These are phyloP conservation scores for Epizoanthus illoricatus DNA, from an alignment of 92 coral and sea anemone genomes.

Conservation along the genomic window DNA sequence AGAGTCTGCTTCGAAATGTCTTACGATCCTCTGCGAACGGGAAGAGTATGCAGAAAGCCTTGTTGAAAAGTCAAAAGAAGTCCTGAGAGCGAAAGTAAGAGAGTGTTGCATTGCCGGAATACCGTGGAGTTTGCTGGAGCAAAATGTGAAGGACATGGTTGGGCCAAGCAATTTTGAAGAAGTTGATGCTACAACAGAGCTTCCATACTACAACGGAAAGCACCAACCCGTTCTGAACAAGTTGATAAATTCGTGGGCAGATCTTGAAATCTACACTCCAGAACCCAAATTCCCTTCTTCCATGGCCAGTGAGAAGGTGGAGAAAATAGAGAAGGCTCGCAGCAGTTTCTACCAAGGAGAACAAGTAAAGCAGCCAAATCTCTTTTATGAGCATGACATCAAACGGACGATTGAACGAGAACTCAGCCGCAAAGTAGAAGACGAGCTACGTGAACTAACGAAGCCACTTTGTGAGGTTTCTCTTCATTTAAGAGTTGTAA, in stretches of 20 bases:
- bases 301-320: slow-evolving; percentile 1
- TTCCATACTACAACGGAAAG: slow-evolving; percentile 55
- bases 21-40: slow-evolving; percentile 51
- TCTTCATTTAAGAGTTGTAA: slow-evolving; percentile 44
- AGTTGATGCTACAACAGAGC: slow-evolving; percentile 53
- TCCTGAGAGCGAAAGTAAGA: slow-evolving; percentile 28
- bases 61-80: slow-evolving; percentile 41
- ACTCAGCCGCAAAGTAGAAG: slow-evolving; percentile 29
- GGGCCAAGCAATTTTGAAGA: slow-evolving; percentile 58
- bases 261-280: slow-evolving; percentile 64
- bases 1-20: slow-evolving; percentile 43
- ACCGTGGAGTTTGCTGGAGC: slow-evolving; percentile 40
- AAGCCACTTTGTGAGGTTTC: slow-evolving; percentile 27
- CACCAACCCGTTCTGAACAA: slow-evolving; percentile 53
- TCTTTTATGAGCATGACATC: slow-evolving; percentile 50
- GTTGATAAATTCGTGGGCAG: slow-evolving; percentile 54
- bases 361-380: slow-evolving; percentile 51
- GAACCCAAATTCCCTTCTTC: slow-evolving; percentile 45
- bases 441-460: slow-evolving; percentile 30
- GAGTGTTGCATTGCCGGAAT: slow-evolving; percentile 51
- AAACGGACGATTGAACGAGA: slow-evolving; percentile 38
- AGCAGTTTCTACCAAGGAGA: slow-evolving; percentile 64
- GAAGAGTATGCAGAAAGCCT: slow-evolving; percentile 19
- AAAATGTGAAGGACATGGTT: slow-evolving; percentile 54
- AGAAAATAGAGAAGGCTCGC: slow-evolving; percentile 47